Percentiles rank a stretch among this genome's conserved stretches.
Evolutionary conservation across 2,888 invertebrate genomes (phyloP).

Genomic region (Parnassius mnemosyne): DNA sequence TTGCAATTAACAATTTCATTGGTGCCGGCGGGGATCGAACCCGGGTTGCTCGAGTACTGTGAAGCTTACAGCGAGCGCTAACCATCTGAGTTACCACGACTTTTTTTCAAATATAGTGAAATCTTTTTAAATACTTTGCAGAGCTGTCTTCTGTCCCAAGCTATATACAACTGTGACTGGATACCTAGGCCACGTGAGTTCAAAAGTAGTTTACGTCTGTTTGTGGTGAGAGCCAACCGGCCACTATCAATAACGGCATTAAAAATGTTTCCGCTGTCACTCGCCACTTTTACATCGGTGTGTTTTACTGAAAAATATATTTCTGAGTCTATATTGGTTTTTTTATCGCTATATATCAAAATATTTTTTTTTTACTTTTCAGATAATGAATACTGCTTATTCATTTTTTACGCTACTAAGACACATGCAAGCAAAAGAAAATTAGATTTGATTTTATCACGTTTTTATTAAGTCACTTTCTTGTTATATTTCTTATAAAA

Average conservation of each 20-base stretch:
- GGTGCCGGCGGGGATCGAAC: too few relatives aligned
- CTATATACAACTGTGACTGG: conserved; percentile 60
- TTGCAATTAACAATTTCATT: too few relatives aligned
- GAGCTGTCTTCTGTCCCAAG: conserved; percentile 50
- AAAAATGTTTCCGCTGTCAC: conserved; percentile 60
- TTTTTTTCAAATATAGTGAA: not conserved
- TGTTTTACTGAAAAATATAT: conserved; percentile 28
- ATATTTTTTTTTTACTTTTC: conserved; percentile 33
- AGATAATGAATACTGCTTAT: conserved; percentile 66
- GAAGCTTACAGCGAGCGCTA: too few relatives aligned
- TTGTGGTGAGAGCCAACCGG: conserved; percentile 51
- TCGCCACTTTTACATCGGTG: conserved; percentile 61
- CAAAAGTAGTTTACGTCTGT: conserved; percentile 55
- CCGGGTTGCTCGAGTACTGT: too few relatives aligned
- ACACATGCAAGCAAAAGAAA: conserved; percentile 51
- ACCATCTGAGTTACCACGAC: too few relatives aligned
- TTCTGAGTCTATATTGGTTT: not conserved
- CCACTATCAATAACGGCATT: conserved; percentile 55
- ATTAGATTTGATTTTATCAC: conserved; percentile 3
- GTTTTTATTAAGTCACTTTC: too few relatives aligned
- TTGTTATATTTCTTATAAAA: too few relatives aligned
- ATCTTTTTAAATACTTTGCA: conserved; percentile 34
- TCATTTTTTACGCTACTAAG: conserved; percentile 61
- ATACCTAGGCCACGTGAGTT: conserved; percentile 47
- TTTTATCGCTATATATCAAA: not conserved